Evolutionary conservation across 2,888 invertebrate genomes (phyloP).

Genomic region (Pterobdella sp.): DNA sequence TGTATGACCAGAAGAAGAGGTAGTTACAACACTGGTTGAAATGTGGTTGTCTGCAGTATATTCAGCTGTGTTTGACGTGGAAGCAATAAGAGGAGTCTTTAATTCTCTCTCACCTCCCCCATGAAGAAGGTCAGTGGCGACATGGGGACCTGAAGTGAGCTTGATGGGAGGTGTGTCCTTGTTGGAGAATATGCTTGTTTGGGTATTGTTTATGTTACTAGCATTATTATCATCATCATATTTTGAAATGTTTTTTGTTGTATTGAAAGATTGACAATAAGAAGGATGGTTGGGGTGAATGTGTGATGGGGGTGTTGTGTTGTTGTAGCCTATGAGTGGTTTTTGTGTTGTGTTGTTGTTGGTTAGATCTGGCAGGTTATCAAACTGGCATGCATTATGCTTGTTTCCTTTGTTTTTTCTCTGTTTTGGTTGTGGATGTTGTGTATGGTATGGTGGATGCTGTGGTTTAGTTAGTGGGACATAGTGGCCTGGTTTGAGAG

Average conservation of each 20-base stretch:
- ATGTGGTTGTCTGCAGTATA: too few species aligned
- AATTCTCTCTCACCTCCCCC: too few species aligned
- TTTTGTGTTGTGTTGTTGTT: neutral
- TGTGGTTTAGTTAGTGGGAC: neutral
- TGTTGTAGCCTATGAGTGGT: slow-evolving; percentile 1
- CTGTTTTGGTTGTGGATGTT: too few species aligned
- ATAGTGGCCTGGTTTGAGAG: neutral
- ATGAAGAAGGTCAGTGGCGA: too few species aligned
- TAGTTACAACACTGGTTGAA: too few species aligned
- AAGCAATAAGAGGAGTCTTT: too few species aligned
- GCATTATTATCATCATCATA: neutral
- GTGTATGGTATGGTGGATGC: neutral
- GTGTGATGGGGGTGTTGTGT: neutral
- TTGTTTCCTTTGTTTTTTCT: neutral
- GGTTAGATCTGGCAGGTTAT: neutral
- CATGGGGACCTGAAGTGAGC: too few species aligned
- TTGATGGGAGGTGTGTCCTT: too few species aligned
- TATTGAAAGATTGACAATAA: neutral
- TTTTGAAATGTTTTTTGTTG: neutral
- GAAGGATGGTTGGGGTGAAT: neutral
- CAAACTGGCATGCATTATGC: neutral
- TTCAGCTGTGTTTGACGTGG: too few species aligned
- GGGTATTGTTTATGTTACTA: neutral
- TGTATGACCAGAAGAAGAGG: too few species aligned
- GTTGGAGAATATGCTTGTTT: too few species aligned